Evolutionary conservation across 1,140 invertebrate genomes (phyloP).

Genomic region (Drosophila lacteicornis): DNA sequence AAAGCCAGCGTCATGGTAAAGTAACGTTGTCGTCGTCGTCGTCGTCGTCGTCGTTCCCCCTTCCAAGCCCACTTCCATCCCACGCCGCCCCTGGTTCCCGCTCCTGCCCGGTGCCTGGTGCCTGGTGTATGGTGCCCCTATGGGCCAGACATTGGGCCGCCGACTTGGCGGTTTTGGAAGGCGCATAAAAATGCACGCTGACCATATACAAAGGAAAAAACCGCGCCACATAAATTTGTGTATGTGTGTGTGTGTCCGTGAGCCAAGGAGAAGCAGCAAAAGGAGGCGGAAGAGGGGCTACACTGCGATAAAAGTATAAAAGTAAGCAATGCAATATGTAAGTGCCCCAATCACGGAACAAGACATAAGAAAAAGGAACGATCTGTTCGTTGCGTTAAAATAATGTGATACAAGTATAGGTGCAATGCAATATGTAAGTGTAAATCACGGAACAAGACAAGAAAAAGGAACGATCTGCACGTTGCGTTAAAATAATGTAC

Average conservation of each 20-base stretch:
- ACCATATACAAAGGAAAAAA: constrained; percentile 47
- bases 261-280: constrained; percentile 6
- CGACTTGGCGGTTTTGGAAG: constrained; percentile 61
- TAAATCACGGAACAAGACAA: too few relatives aligned
- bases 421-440: too few relatives aligned
- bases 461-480: too few relatives aligned
- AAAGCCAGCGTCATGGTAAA: constrained; percentile 62
- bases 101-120: neutral
- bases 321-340: too few relatives aligned
- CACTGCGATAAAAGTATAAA: neutral
- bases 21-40: constrained; percentile 49
- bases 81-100: neutral
- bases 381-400: too few relatives aligned
- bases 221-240: constrained; percentile 26
- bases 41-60: constrained; percentile 6
- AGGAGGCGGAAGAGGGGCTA: neutral
- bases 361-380: too few relatives aligned
- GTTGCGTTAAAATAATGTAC: neutral
- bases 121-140: constrained; percentile 5
- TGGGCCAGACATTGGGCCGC: constrained; percentile 75
- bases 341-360: too few relatives aligned
- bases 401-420: too few relatives aligned
- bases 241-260: neutral
- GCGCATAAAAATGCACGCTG: constrained; percentile 72
- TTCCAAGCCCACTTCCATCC: constrained; percentile 4